Evolutionary conservation across 2,113 vertebrate genomes (phyloP).

Genomic region (Pipa parva): DNA sequence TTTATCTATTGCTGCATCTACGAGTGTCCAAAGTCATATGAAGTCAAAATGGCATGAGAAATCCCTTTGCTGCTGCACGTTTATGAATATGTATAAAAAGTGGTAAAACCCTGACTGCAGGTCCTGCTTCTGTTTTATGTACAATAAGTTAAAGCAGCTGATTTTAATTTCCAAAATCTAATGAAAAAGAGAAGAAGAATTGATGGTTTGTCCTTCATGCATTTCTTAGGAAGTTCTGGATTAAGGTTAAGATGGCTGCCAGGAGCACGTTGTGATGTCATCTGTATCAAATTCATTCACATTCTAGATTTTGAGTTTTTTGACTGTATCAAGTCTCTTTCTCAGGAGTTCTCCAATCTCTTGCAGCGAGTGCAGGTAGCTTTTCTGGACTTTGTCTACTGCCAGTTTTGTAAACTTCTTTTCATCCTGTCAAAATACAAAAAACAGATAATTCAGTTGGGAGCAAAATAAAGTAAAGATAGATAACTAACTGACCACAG

Average conservation of each 20-base stretch:
- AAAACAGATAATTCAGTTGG: neutral
- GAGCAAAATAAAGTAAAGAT: neutral
- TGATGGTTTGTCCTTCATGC: constrained; percentile 79
- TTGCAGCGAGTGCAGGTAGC: constrained; percentile 91
- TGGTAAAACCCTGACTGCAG: constrained; percentile 66
- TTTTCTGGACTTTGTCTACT: constrained; percentile 90
- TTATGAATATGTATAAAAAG: constrained; percentile 73
- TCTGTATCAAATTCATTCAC: constrained; percentile 3
- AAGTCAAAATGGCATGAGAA: constrained; percentile 56
- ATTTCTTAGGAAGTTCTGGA: constrained; percentile 74
- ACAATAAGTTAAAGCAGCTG: constrained; percentile 90
- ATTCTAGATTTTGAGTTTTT: constrained; percentile 86
- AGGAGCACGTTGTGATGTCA: constrained; percentile 55
- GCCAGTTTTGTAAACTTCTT: constrained; percentile 78
- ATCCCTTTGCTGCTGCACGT: constrained; percentile 54
- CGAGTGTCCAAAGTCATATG: constrained; percentile 38
- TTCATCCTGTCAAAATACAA: constrained; percentile 72
- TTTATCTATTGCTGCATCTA: constrained; percentile 55
- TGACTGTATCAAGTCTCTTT: constrained; percentile 88
- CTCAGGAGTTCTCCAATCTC: constrained; percentile 89
- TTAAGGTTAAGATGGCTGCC: constrained; percentile 58
- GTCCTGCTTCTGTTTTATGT: constrained; percentile 76
- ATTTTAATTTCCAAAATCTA: constrained; percentile 65
- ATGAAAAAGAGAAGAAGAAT: constrained; percentile 65
- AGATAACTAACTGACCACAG: too few species aligned